These are phyloP conservation scores for Hydrophis major DNA, from an alignment of 2,797 vertebrate species.

Conservation along the genomic window DNA sequence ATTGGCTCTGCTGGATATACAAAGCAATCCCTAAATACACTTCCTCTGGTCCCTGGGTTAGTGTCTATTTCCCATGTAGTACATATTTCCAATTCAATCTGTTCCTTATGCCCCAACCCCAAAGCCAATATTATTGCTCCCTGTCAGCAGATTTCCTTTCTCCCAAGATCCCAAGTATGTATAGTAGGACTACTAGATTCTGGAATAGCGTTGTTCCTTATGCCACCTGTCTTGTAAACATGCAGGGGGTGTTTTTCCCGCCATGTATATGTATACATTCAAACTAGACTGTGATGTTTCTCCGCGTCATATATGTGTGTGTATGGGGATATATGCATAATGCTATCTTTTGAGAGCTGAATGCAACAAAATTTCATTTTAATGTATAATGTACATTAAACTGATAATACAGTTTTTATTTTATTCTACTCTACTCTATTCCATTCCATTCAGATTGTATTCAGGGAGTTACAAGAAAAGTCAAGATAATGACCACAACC, in stretches of 20 bases:
- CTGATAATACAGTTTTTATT: too few species aligned
- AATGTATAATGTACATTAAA: too few species aligned
- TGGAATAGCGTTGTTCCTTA: too few species aligned
- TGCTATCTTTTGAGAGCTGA: too few species aligned
- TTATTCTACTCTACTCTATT: too few species aligned
- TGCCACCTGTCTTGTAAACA: too few species aligned
- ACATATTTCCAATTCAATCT: background rate
- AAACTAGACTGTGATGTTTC: too few species aligned
- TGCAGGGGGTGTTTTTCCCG: accelerated
- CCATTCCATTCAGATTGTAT: background rate
- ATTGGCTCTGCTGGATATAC: background rate
- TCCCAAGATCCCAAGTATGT: background rate
- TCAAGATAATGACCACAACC: background rate
- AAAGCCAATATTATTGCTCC: background rate
- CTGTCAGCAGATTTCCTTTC: background rate
- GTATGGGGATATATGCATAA: too few species aligned
- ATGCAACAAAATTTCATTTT: too few species aligned
- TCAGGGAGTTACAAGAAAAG: background rate
- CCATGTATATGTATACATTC: too few species aligned
- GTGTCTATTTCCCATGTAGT: background rate
- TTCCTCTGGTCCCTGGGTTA: background rate
- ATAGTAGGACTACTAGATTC: too few species aligned
- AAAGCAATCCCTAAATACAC: background rate
- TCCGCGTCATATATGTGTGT: too few species aligned
- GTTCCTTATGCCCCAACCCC: background rate